phyloP scores from a whole-genome alignment of 2,888 invertebrate species.

The Xiphydria camelus region DNA sequence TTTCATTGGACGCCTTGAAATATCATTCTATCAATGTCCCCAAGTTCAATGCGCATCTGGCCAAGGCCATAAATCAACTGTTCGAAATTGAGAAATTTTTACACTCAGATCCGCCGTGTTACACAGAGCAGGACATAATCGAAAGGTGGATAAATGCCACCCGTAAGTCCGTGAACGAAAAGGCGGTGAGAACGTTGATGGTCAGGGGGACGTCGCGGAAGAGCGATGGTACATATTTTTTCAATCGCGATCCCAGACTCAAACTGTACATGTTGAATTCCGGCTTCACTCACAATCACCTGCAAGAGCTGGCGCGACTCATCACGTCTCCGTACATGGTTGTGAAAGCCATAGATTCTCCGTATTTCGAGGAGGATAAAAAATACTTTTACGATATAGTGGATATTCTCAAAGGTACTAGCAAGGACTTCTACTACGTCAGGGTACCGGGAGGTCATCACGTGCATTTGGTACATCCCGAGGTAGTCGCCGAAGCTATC shows the following conservation, averaged over 20 bases:
- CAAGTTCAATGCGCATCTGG: too few relatives aligned
- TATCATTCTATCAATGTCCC: conserved; percentile 25
- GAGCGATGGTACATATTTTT: conserved; percentile 62
- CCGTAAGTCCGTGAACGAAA: conserved; percentile 29
- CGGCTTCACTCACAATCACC: conserved; percentile 61
- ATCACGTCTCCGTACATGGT: conserved; percentile 69
- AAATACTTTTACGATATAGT: conserved; percentile 60
- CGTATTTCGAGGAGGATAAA: conserved; percentile 7
- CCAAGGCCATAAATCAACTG: too few relatives aligned
- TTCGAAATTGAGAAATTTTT: too few relatives aligned
- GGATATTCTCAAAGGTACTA: conserved; percentile 62
- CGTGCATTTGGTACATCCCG: conserved; percentile 73
- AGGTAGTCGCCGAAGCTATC: conserved; percentile 62
- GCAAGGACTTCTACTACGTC: conserved; percentile 64
- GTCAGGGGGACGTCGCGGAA: conserved; percentile 30
- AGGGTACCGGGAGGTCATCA: conserved; percentile 73
- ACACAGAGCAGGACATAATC: conserved; percentile 66
- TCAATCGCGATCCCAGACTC: conserved; percentile 69
- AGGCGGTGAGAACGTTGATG: conserved; percentile 32
- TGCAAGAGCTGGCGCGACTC: conserved; percentile 62
- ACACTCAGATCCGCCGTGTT: too few relatives aligned
- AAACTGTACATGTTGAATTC: conserved; percentile 61
- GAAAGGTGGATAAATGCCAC: conserved; percentile 51
- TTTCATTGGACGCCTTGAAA: conserved; percentile 63
- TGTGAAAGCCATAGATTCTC: conserved; percentile 61